Percentiles rank a stretch among this genome's conserved stretches.
Evolutionary conservation across 2,888 invertebrate genomes (phyloP).

Genomic region (Dryococelus australis): DNA sequence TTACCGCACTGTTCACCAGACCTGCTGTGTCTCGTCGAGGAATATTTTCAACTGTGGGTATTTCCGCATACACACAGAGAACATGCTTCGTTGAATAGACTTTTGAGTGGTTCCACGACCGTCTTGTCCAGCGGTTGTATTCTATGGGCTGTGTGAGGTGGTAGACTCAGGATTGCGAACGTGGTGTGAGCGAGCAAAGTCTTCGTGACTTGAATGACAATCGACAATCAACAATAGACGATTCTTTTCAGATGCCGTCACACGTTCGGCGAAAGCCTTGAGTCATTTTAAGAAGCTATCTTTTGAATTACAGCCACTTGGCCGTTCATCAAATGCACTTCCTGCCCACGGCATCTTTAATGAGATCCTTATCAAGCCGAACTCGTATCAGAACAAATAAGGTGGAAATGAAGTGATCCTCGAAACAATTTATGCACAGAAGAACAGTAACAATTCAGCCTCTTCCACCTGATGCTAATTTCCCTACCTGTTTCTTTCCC

Average conservation of each 20-base stretch:
- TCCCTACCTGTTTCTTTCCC: conserved; percentile 23
- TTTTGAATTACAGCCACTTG: conserved; percentile 21
- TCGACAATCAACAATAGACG: neutral
- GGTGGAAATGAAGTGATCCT: conserved; percentile 29
- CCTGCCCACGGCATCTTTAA: conserved; percentile 1
- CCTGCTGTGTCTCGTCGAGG: conserved; percentile 19
- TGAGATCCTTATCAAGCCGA: conserved; percentile 26
- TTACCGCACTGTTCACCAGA: conserved; percentile 22
- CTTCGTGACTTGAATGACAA: neutral
- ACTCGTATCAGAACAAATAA: conserved; percentile 23
- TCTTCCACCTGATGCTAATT: conserved; percentile 26
- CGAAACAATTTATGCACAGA: neutral
- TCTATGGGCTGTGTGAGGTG: neutral
- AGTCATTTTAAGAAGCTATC: conserved; percentile 34
- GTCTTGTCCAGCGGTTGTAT: neutral
- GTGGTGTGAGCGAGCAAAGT: neutral
- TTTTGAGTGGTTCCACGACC: neutral
- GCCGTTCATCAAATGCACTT: conserved; percentile 22
- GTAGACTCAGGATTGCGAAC: conserved; percentile 25
- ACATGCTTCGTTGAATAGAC: conserved; percentile 18
- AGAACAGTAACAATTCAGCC: conserved; percentile 24
- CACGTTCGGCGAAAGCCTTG: neutral
- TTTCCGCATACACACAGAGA: neutral
- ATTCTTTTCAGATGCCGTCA: neutral
- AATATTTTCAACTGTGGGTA: neutral